Base-by-base conservation (phyloP, 2,797 vertebrate species). In the Kryptopterus vitreolus region DNA sequence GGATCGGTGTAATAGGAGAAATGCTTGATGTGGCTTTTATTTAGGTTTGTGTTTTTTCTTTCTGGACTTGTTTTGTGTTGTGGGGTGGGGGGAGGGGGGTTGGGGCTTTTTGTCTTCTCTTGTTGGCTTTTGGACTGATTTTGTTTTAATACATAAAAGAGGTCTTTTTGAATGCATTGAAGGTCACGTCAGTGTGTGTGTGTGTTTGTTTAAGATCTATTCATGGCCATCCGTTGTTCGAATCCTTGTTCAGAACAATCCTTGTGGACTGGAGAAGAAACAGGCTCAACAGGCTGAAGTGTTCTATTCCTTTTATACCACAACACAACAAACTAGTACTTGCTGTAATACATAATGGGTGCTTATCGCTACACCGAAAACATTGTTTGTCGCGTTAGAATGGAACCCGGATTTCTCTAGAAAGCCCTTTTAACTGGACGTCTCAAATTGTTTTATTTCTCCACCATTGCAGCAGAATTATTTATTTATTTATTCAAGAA, bases 81-180 rank as follows among this genome's bases (percentile, higher is more conserved):
- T 76, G 3, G 48, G 10, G 16, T 48, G 46, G 18, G 0, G 48
- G 57, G 74, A 20, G 62, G 3, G n/a, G n/a, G n/a, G n/a, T n/a
- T n/a, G n/a, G n/a, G n/a, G n/a, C n/a, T n/a, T n/a, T n/a, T n/a
- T n/a, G n/a, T n/a, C n/a, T n/a, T 35, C 33, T 58, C 35, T 58
- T 50, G 63, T 48, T 55, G 24, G 43, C 16, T 24, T 50, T 11
- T 38, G 59, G n/a, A 29, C 11, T 10, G 12, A 20, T 46, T 76
- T 75, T 62, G 24, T 26, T 76, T 62, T 76, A 24, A 59, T 18
- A 24, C 46, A 76, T 58, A 50, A 61, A 62, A 50, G 38, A 75
- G 73, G n/a, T n/a, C n/a, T n/a, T n/a, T n/a, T n/a, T n/a, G n/a
- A n/a, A n/a, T 18, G 20, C 13, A 59, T 15, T 3, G 58, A 29